These are phyloP conservation scores for Stegana nigrithorax DNA, from an alignment of 2,888 invertebrate genomes.

Conservation along the genomic window DNA sequence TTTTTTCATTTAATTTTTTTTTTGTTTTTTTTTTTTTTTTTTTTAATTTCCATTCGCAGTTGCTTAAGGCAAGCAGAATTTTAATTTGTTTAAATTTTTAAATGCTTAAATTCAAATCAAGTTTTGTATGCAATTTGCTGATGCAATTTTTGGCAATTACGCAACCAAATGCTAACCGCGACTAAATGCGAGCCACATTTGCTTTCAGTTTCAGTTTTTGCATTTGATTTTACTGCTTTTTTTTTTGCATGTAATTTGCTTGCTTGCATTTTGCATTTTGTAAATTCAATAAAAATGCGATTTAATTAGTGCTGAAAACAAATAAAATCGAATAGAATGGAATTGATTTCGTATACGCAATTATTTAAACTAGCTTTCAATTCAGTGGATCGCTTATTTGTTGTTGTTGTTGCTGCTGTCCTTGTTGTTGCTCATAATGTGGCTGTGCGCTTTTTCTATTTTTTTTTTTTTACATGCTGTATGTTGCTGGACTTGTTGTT, in stretches of 20 bases:
- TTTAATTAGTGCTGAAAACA: slow-evolving; percentile 50
- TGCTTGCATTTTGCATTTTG: not conserved
- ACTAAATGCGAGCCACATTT: slow-evolving; percentile 1
- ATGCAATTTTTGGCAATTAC: no score
- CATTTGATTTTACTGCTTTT: not conserved
- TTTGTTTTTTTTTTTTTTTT: no score
- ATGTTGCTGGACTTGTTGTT: not conserved
- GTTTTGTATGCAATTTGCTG: no score
- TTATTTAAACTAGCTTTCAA: slow-evolving; percentile 1
- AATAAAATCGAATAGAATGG: slow-evolving; percentile 41
- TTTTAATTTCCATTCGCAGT: no score
- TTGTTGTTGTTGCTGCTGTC: not conserved
- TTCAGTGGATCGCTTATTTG: not conserved
- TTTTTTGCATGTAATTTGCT: not conserved
- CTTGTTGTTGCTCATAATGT: not conserved
- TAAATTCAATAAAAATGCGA: slow-evolving; percentile 20
- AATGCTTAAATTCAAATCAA: no score
- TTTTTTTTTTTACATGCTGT: not conserved
- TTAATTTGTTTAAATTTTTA: no score
- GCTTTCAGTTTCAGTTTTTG: not conserved
- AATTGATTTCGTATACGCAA: slow-evolving; percentile 28
- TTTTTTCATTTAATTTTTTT: no score
- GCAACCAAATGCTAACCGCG: no score
- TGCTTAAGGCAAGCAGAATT: no score
- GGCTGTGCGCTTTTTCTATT: not conserved